These are phyloP conservation scores for Gymnopithys bicolor DNA, from an alignment of 2,797 vertebrate genomes.

Conservation along the genomic window DNA sequence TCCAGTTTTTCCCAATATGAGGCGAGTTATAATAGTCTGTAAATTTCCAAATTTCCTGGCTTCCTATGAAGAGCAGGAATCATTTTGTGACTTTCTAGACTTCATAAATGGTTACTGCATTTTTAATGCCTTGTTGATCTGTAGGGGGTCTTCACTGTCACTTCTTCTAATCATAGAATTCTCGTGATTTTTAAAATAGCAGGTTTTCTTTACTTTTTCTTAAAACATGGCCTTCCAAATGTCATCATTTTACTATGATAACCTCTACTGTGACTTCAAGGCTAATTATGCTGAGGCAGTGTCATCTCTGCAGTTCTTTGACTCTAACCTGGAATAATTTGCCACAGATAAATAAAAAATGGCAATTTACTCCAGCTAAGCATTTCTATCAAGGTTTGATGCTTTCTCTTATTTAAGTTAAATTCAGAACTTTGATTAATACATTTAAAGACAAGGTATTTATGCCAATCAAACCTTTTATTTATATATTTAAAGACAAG, in stretches of 20 bases:
- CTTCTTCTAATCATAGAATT: too few species aligned
- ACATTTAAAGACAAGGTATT: neutral
- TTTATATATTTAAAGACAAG: neutral
- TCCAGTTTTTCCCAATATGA: too few species aligned
- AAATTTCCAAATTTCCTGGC: too few species aligned
- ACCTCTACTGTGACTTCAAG: neutral
- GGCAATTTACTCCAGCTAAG: neutral
- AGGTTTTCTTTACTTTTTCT: neutral
- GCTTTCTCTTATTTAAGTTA: neutral
- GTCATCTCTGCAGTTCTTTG: neutral
- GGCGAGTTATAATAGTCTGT: too few species aligned
- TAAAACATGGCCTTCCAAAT: neutral
- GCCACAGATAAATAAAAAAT: neutral
- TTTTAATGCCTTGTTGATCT: too few species aligned
- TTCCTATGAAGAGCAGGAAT: too few species aligned
- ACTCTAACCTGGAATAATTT: neutral
- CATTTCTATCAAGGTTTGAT: neutral
- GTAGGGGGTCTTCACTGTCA: too few species aligned
- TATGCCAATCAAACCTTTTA: neutral
- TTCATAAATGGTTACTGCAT: too few species aligned
- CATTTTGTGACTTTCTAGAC: too few species aligned
- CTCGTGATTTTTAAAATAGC: neutral
- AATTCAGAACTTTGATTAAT: neutral
- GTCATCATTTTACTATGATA: neutral
- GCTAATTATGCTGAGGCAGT: neutral